Conservation (phyloP, 1,140 invertebrate species). For the Meloidogyne floridensis region DNA sequence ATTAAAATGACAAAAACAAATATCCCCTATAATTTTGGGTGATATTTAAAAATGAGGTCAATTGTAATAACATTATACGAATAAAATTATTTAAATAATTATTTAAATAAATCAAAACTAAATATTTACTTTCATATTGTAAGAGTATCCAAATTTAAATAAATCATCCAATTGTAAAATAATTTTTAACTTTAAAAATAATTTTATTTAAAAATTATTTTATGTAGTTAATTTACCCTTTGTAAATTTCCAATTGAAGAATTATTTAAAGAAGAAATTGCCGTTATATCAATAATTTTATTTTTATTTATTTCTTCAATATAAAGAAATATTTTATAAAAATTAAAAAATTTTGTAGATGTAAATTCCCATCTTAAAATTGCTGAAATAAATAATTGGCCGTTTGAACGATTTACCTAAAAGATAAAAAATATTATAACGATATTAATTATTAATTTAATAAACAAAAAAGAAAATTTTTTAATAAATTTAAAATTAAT, state of each 20-base stretch:
- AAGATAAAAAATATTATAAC: not conserved
- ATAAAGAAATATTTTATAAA: constrained; percentile 5
- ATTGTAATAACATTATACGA: too few relatives aligned
- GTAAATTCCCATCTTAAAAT: constrained; percentile 10
- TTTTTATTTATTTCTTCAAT: not conserved
- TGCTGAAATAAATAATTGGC: constrained; percentile 15
- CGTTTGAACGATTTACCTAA: constrained; percentile 2
- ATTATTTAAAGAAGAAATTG: not conserved
- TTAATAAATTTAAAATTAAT: too few relatives aligned
- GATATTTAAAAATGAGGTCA: too few relatives aligned
- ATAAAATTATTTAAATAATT: not conserved
- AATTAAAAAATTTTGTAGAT: not conserved
- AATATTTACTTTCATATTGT: not conserved
- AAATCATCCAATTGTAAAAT: not conserved
- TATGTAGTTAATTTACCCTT: not conserved
- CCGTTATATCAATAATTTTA: not conserved
- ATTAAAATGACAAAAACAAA: too few relatives aligned
- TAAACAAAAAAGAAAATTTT: not conserved
- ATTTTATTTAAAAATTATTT: not conserved
- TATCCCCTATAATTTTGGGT: too few relatives aligned
- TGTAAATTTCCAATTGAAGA: not conserved
- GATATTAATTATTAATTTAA: not conserved
- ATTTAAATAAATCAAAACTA: not conserved
- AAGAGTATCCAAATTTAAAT: not conserved
- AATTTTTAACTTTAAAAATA: not conserved